Percentiles rank a stretch among this genome's conserved stretches.
phyloP scores from a whole-genome alignment of 2,888 invertebrate species.

The Polymixis lichenea region DNA sequence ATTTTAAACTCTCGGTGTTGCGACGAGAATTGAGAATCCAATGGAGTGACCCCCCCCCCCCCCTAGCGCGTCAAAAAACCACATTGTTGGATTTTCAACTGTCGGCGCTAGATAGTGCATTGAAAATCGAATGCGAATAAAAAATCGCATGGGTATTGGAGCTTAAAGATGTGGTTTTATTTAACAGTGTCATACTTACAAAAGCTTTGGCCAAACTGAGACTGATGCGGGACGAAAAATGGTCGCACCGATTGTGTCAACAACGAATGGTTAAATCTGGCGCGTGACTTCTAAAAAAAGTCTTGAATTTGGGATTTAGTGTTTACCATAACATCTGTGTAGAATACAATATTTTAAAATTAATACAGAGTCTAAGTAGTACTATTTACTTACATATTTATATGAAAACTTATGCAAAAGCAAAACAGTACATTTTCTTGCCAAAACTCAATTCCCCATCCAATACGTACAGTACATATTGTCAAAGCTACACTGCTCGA shows the following conservation, averaged over 20 bases:
- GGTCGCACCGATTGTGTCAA: not conserved
- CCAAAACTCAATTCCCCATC: conserved; percentile 43
- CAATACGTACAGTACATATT: conserved; percentile 63
- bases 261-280: not conserved
- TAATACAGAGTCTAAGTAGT: not conserved
- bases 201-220: not conserved
- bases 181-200: not conserved
- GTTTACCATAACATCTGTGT: not conserved
- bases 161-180: not conserved
- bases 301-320: not conserved
- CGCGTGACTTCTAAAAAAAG: not conserved
- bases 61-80: too few relatives aligned
- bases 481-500: conserved; percentile 69
- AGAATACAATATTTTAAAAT: not conserved
- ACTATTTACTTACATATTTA: not conserved
- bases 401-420: not conserved
- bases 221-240: not conserved
- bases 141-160: not conserved
- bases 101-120: not conserved
- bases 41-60: not conserved
- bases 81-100: not conserved
- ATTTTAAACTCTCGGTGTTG: not conserved
- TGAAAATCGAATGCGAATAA: not conserved
- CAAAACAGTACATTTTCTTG: conserved; percentile 43
- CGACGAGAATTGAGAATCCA: not conserved